phyloP scores from a whole-genome alignment of 2,888 invertebrate species.

The Hypena proboscidalis region DNA sequence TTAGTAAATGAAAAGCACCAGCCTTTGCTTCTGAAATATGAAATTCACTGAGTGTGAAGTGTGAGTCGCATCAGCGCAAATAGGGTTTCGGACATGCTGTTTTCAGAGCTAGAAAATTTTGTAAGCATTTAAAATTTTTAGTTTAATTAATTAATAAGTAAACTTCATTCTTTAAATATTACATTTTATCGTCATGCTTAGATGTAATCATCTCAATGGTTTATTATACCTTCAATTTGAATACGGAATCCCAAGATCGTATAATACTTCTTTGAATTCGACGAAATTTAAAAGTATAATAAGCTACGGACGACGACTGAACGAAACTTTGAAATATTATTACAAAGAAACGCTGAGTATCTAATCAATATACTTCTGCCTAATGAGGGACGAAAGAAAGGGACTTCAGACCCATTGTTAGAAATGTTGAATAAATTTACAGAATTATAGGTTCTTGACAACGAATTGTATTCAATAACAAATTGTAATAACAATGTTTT shows the following conservation, averaged over 20 bases:
- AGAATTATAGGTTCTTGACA: not conserved
- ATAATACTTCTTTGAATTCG: not conserved
- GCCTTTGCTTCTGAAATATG: not conserved
- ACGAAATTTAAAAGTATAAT: not conserved
- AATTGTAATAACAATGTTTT: not conserved
- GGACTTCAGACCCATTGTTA: constrained; percentile 1
- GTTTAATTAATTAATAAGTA: no score
- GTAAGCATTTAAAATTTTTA: no score
- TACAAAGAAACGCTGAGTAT: constrained; percentile 1
- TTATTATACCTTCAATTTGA: no score
- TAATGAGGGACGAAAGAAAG: not conserved
- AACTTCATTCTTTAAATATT: no score
- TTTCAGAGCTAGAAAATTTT: no score
- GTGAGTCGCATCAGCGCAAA: no score
- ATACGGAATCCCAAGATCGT: no score
- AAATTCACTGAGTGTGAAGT: no score
- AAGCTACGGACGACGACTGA: not conserved
- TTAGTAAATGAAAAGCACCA: not conserved
- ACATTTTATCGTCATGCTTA: no score
- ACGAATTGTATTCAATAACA: not conserved
- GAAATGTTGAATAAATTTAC: not conserved
- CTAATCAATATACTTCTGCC: constrained; percentile 6
- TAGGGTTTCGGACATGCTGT: no score
- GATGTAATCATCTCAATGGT: no score
- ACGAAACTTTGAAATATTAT: constrained; percentile 3